phyloP scores from a whole-genome alignment of 2,797 vertebrate genomes.

The Oreochromis mossambicus region DNA sequence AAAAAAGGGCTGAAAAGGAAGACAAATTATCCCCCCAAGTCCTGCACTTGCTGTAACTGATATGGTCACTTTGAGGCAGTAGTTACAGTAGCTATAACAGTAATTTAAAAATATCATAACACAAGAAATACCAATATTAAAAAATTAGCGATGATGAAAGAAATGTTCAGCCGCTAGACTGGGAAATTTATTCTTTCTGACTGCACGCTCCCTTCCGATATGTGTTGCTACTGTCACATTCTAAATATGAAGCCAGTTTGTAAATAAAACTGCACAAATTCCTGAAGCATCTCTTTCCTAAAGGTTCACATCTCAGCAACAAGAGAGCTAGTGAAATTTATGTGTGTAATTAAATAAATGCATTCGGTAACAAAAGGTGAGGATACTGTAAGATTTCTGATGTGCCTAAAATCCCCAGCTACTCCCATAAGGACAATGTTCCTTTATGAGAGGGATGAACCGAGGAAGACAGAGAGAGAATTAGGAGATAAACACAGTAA shows the following conservation, averaged over 20 bases:
- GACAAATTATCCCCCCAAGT: conserved; percentile 27
- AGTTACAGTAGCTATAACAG: background rate
- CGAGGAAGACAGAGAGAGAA: background rate
- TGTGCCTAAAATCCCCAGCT: conserved; percentile 23
- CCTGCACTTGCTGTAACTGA: conserved; percentile 29
- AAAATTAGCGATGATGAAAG: background rate
- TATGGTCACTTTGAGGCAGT: conserved; percentile 24
- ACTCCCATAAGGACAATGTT: conserved; percentile 33
- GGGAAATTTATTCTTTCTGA: background rate
- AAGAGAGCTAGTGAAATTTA: conserved; percentile 36
- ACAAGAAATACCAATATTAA: background rate
- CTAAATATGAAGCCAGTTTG: background rate
- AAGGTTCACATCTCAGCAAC: conserved; percentile 16
- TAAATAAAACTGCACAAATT: background rate
- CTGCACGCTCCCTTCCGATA: background rate
- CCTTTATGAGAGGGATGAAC: conserved; percentile 36
- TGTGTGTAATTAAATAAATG: conserved; percentile 62
- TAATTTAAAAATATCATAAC: conserved; percentile 13
- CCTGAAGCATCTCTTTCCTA: background rate
- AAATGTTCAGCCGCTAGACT: background rate
- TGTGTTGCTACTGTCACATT: background rate
- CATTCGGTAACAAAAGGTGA: conserved; percentile 48
- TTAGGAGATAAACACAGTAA: background rate
- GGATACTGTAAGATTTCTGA: conserved; percentile 37
- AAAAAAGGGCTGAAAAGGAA: conserved; percentile 32